These are phyloP conservation scores for Agrenia bidenticulata DNA, from an alignment of 2,888 invertebrate species.

Conservation along the genomic window DNA sequence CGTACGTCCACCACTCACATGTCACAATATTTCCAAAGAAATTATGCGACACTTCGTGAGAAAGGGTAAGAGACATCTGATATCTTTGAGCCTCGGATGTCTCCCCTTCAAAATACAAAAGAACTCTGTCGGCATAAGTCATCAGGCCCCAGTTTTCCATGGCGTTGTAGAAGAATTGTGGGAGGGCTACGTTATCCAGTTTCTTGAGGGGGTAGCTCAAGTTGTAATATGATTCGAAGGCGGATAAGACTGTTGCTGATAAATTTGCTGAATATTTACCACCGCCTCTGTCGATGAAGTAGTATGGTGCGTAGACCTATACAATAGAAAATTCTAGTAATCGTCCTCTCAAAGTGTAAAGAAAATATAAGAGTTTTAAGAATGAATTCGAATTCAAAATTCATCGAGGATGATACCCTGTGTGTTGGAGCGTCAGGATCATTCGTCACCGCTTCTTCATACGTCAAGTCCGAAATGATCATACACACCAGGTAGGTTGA, in stretches of 20 bases:
- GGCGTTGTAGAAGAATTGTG: constrained; percentile 39
- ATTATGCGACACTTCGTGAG: constrained; percentile 44
- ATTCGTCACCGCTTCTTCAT: constrained; percentile 27
- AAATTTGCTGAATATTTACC: constrained; percentile 40
- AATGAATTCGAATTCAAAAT: no score
- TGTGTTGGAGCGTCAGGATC: constrained; percentile 14
- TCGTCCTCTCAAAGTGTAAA: no score
- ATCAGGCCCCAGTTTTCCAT: constrained; percentile 35
- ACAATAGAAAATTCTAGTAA: no score
- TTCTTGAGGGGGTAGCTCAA: constrained; percentile 66
- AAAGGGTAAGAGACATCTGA: constrained; percentile 34
- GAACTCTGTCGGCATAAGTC: constrained; percentile 14
- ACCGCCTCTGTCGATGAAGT: constrained; percentile 41
- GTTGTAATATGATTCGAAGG: constrained; percentile 72
- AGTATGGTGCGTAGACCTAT: constrained; percentile 43
- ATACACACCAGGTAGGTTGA: constrained; percentile 91
- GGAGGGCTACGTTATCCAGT: constrained; percentile 49
- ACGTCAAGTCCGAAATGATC: constrained; percentile 81
- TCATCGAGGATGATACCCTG: no score
- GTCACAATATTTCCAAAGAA: constrained; percentile 38
- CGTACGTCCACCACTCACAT: constrained; percentile 34
- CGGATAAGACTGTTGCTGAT: constrained; percentile 65
- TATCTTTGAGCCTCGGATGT: constrained; percentile 37
- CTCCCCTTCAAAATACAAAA: constrained; percentile 42
- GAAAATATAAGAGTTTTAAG: no score